These are phyloP conservation scores for Tholera decimalis DNA, from an alignment of 2,888 invertebrate species.

Conservation along the genomic window DNA sequence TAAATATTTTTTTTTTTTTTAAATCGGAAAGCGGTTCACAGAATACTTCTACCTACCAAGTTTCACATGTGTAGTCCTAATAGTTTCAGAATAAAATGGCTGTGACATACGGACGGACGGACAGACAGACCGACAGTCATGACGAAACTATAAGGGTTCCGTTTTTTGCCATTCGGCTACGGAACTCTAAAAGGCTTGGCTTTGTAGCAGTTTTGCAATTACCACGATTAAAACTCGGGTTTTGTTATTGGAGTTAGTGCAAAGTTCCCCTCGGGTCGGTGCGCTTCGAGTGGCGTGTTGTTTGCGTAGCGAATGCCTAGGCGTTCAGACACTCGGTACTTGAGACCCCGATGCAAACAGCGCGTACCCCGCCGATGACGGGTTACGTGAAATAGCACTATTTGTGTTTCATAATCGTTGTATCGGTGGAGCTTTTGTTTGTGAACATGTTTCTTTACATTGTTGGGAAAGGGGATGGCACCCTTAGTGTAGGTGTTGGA, in stretches of 20 bases:
- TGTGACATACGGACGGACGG: too few species aligned
- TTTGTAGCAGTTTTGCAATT: conserved; percentile 34
- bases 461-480: conserved; percentile 7
- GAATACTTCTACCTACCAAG: too few species aligned
- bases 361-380: conserved; percentile 42
- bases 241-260: conserved; percentile 44
- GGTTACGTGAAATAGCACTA: conserved; percentile 65
- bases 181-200: conserved; percentile 15
- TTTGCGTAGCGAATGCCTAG: conserved; percentile 64
- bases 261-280: conserved; percentile 43
- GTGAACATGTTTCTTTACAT: conserved; percentile 36
- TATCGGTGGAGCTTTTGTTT: conserved; percentile 42
- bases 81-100: too few species aligned
- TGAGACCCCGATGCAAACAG: conserved; percentile 57
- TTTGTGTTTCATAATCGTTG: conserved; percentile 51
- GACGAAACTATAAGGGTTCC: too few species aligned
- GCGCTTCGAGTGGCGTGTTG: conserved; percentile 56
- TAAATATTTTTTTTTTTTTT: too few species aligned
- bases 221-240: conserved; percentile 53
- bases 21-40: too few species aligned
- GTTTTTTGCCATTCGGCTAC: too few species aligned
- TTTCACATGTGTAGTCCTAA: too few species aligned
- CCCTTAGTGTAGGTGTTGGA: conserved; percentile 6
- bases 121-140: too few species aligned
- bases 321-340: conserved; percentile 60